Evolutionary conservation across 2,888 invertebrate genomes (phyloP).

Genomic region (Thereva unica): DNA sequence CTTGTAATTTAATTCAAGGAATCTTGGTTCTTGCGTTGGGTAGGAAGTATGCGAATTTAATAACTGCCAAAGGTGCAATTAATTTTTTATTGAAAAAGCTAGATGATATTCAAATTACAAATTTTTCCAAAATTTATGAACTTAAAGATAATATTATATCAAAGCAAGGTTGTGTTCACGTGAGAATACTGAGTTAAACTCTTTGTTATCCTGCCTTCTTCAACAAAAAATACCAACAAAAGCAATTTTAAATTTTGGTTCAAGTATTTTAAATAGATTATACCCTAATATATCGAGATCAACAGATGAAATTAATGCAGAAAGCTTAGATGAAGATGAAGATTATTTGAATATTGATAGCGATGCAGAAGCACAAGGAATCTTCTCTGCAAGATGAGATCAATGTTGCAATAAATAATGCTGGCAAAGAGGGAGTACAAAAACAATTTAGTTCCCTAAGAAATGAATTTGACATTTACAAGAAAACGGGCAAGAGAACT

Average conservation of each 20-base stretch:
- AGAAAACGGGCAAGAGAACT: too few relatives aligned
- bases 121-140: too few relatives aligned
- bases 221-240: conserved; percentile 15
- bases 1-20: too few relatives aligned
- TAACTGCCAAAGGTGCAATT: too few relatives aligned
- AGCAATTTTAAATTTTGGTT: conserved; percentile 8
- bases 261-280: conserved; percentile 5
- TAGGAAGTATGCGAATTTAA: too few relatives aligned
- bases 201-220: not conserved
- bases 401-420: conserved; percentile 10
- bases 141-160: too few relatives aligned
- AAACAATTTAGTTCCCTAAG: conserved; percentile 16
- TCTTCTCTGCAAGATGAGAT: conserved; percentile 13
- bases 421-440: conserved; percentile 12
- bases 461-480: conserved; percentile 1
- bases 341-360: not conserved
- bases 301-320: conserved; percentile 6
- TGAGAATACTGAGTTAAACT: too few relatives aligned
- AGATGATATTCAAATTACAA: too few relatives aligned
- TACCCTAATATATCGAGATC: conserved; percentile 2
- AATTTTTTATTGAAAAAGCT: too few relatives aligned
- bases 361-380: too few relatives aligned
- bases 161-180: too few relatives aligned
- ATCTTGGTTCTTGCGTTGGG: too few relatives aligned
- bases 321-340: conserved; percentile 1